A percentile compares a stretch with the other conserved stretches of the same genome.
phyloP scores from a whole-genome alignment of 2,888 invertebrate species.

The Tortrix viridana region DNA sequence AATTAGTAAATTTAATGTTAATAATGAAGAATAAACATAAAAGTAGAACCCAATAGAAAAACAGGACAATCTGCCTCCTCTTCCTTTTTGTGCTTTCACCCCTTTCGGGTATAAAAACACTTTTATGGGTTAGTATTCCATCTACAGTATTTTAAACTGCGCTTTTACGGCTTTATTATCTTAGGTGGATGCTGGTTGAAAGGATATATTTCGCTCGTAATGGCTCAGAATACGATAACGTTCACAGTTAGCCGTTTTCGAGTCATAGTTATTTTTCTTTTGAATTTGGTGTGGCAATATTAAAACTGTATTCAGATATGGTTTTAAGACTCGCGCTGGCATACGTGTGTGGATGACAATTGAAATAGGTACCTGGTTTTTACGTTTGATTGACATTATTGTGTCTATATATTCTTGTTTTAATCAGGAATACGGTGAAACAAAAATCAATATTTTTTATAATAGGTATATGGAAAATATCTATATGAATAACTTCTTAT shows the following conservation, averaged over 20 bases:
- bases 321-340: no score
- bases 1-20: no score
- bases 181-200: slow-evolving; percentile 44
- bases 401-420: no score
- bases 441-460: no score
- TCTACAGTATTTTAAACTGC: slow-evolving; percentile 62
- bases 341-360: no score
- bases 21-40: not conserved
- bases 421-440: no score
- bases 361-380: no score
- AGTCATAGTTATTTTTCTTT: slow-evolving; percentile 20
- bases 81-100: slow-evolving; percentile 60
- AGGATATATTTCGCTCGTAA: slow-evolving; percentile 35
- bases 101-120: slow-evolving; percentile 60
- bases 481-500: no score
- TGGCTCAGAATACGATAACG: slow-evolving; percentile 26
- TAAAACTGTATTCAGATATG: not conserved
- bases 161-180: slow-evolving; percentile 68
- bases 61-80: not conserved
- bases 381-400: no score
- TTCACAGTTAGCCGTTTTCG: slow-evolving; percentile 24
- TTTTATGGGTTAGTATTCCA: slow-evolving; percentile 63
- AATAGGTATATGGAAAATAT: no score
- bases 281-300: not conserved
- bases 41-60: slow-evolving; percentile 18